phyloP scores from a whole-genome alignment of 1,140 invertebrate genomes.

The Asobara japonica region DNA sequence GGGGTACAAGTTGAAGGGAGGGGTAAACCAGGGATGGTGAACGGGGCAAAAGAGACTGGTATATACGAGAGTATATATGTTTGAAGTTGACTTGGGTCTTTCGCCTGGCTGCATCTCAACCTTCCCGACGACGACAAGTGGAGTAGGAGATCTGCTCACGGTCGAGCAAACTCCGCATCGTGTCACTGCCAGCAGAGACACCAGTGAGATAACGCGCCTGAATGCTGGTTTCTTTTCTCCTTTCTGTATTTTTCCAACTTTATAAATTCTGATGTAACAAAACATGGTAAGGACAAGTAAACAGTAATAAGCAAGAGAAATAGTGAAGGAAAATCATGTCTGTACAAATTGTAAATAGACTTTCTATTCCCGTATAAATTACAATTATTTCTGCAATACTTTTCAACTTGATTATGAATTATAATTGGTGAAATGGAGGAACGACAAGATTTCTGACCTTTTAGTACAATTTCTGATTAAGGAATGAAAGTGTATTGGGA shows the following conservation, averaged over 20 bases:
- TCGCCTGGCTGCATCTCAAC: conserved; percentile 22
- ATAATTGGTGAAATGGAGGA: too few species aligned
- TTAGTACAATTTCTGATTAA: too few species aligned
- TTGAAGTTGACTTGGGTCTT: conserved; percentile 25
- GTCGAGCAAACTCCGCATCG: conserved; percentile 16
- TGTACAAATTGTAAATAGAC: background rate
- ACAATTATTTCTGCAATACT: too few species aligned
- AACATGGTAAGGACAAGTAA: background rate
- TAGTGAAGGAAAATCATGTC: background rate
- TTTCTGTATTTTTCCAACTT: background rate
- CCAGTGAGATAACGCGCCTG: conserved; percentile 18
- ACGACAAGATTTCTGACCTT: too few species aligned
- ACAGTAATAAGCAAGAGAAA: background rate
- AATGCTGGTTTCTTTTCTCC: background rate
- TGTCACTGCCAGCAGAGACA: background rate
- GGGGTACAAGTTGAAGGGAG: background rate
- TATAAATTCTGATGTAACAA: background rate
- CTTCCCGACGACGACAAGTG: conserved; percentile 16
- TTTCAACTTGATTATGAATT: too few species aligned
- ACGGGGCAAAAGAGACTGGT: conserved; percentile 9
- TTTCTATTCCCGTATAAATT: too few species aligned
- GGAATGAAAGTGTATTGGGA: too few species aligned
- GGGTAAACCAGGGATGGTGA: background rate
- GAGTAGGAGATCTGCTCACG: conserved; percentile 27
- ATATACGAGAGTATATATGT: conserved; percentile 11